Percentiles rank a stretch among this genome's conserved stretches.
Evolutionary conservation across 2,888 invertebrate species (phyloP).

Genomic region (Leucophora obtusa): DNA sequence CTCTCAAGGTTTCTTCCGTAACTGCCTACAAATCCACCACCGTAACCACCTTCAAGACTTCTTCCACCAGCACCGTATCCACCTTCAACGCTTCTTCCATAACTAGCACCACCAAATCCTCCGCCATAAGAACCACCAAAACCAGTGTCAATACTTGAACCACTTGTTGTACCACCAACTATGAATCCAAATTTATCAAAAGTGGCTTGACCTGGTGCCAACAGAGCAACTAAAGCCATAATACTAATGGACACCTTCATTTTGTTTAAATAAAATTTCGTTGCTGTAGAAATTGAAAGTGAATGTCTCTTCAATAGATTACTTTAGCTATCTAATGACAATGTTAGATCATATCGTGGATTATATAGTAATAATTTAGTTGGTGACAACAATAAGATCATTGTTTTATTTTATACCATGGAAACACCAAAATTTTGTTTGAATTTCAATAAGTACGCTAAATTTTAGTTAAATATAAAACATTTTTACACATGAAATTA

Average conservation of each 20-base stretch:
- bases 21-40: conserved; percentile 6
- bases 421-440: neutral
- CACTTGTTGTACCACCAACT: conserved; percentile 59
- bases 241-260: conserved; percentile 67
- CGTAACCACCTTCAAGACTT: too few relatives aligned
- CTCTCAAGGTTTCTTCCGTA: conserved; percentile 28
- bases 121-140: conserved; percentile 44
- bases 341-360: conserved; percentile 37
- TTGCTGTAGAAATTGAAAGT: conserved; percentile 1
- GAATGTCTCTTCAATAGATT: conserved; percentile 49
- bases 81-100: too few relatives aligned
- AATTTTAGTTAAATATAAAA: conserved; percentile 46
- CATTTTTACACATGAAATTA: conserved; percentile 43
- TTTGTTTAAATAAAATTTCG: conserved; percentile 17
- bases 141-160: conserved; percentile 21
- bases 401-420: conserved; percentile 28
- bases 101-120: neutral
- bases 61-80: conserved; percentile 48
- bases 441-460: conserved; percentile 15
- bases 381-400: conserved; percentile 39
- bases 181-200: conserved; percentile 71
- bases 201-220: conserved; percentile 68
- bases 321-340: conserved; percentile 65
- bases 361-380: conserved; percentile 47
- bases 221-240: conserved; percentile 45